Percentiles rank a stretch among this genome's conserved stretches.
These are phyloP conservation scores for Globia sparganii DNA, from an alignment of 2,888 invertebrate species.

Conservation along the genomic window DNA sequence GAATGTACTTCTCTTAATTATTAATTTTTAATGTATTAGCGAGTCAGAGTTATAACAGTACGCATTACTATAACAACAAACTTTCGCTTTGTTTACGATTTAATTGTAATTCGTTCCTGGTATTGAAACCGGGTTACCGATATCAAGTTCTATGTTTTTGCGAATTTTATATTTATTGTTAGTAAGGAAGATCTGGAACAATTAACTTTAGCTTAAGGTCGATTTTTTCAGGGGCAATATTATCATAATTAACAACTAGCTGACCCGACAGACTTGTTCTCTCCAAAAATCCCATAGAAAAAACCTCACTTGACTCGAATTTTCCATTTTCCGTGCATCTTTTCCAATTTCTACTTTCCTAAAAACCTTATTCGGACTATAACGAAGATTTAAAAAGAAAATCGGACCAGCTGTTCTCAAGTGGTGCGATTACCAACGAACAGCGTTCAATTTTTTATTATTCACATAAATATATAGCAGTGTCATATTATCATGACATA, in stretches of 20 bases:
- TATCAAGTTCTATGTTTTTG: background rate
- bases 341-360: background rate
- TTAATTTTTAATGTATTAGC: too few relatives aligned
- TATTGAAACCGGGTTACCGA: background rate
- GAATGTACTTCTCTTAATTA: too few relatives aligned
- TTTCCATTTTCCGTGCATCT: background rate
- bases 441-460: background rate
- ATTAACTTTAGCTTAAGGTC: background rate
- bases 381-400: background rate
- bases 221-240: background rate
- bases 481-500: background rate
- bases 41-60: too few relatives aligned
- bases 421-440: background rate
- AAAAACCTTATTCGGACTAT: background rate
- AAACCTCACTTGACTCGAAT: background rate
- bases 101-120: constrained; percentile 4
- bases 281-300: background rate
- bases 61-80: constrained; percentile 15
- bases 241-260: background rate
- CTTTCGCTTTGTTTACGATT: background rate
- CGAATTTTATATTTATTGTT: background rate
- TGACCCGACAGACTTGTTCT: background rate
- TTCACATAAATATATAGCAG: background rate
- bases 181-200: background rate
- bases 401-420: background rate